phyloP scores from a whole-genome alignment of 2,113 vertebrate genomes.

The Isurus oxyrinchus region DNA sequence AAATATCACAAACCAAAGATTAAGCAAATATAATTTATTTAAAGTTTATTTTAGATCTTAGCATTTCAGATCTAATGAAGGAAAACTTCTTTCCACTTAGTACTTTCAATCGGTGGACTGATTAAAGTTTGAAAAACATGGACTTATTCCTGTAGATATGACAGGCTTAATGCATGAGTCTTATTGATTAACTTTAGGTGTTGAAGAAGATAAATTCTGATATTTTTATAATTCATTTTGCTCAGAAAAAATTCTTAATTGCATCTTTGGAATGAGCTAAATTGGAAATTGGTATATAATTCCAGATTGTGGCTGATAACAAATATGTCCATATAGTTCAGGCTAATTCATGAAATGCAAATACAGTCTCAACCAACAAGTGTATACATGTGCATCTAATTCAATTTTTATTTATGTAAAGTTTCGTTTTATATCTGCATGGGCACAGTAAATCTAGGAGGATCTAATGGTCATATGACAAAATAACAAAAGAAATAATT shows the following conservation, averaged over 20 bases:
- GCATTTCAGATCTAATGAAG: too few species aligned
- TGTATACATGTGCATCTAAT: background rate
- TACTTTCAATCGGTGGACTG: background rate
- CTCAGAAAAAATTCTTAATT: background rate
- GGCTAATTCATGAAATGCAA: background rate
- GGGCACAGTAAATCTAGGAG: background rate
- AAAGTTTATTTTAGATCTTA: background rate
- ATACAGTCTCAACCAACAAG: background rate
- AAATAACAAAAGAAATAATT: background rate
- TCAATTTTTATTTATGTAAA: background rate
- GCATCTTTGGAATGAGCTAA: background rate
- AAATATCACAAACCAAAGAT: background rate
- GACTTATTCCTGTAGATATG: background rate
- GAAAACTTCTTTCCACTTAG: background rate
- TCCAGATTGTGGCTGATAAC: background rate
- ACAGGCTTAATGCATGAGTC: background rate
- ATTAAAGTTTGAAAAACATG: background rate
- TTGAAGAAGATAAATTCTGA: background rate
- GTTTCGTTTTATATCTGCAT: background rate
- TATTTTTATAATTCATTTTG: background rate
- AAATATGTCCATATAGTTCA: background rate
- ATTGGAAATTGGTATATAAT: background rate
- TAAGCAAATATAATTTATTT: background rate
- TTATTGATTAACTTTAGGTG: background rate
- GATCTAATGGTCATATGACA: background rate